Evolutionary conservation across 2,888 invertebrate species (phyloP), one percentile per base, ranked within the genome.

Genomic region (Philonicus albiceps): DNA sequence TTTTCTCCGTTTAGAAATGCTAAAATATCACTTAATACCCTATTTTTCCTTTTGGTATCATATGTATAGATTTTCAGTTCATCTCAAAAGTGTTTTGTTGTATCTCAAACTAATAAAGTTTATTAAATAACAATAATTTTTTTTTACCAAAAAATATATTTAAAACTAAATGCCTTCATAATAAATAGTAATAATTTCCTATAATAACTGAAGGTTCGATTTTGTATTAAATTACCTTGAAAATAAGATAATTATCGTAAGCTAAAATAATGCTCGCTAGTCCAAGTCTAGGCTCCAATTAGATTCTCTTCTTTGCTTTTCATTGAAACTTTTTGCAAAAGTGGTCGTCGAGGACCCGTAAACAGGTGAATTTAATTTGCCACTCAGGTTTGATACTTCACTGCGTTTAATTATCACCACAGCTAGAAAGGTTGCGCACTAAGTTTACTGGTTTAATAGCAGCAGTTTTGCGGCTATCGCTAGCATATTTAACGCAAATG

Each of bases 391-490:
- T 55, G 22, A 55, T 22, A 19, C 55, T 55, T 6, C 3, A 7
- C 22, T 37, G 34, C 55, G 13, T 64, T 64, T 64, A 83, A 83
- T 64, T 83, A 83, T 37, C 81, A n/a, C 37, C 19, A 64, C 13
- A 13, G 40, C 78, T 31, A 64, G 37, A 64, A 83, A 64, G 81
- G 81, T 64, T 64, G 34, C 34, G 22, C 64, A 64, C 55, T 83
- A 83, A 83, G 34, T 64, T 83, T 27, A 64, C 81, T 34, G 34
- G 31, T 83, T 37, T 83, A 83, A 83, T 83, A 34, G 64, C 34
- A 55, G 37, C 34, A 37, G 4, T 64, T 64, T 37, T 49, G 81
- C 22, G 81, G 64, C 37, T 83, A 83, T 83, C 64, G 64, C 11
- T 1, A 30, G 31, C n/a, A n/a, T 64, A 83, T 83, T 55, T 64